Percentiles rank a stretch among this genome's conserved stretches.
These are phyloP conservation scores for Steromphala cineraria DNA, from an alignment of 2,888 invertebrate species.

Conservation along the genomic window DNA sequence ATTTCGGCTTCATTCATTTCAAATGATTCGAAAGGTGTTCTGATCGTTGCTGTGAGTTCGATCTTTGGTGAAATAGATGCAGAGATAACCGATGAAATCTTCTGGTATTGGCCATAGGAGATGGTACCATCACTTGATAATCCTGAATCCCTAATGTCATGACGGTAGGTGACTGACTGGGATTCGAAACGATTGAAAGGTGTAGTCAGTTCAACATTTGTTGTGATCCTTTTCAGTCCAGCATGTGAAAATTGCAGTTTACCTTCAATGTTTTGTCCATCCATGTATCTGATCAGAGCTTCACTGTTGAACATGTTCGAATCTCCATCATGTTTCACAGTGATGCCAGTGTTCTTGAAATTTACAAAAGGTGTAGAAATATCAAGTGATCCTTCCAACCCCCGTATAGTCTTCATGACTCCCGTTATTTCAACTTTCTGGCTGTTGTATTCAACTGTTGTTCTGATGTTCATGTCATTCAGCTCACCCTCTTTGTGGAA, in stretches of 20 bases:
- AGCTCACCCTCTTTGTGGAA: neutral
- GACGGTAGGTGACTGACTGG: neutral
- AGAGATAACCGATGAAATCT: neutral
- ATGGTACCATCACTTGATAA: neutral
- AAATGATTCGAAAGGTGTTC: slow-evolving; percentile 45
- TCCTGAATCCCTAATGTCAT: neutral
- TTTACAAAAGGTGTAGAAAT: slow-evolving; percentile 17
- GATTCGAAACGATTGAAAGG: slow-evolving; percentile 27
- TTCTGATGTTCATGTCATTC: neutral
- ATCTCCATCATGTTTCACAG: slow-evolving; percentile 35
- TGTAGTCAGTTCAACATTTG: slow-evolving; percentile 33
- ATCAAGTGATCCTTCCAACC: slow-evolving; percentile 21
- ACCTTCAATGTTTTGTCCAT: slow-evolving; percentile 16
- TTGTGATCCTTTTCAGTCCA: slow-evolving; percentile 26
- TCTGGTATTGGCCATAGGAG: neutral
- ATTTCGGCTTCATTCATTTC: slow-evolving; percentile 42
- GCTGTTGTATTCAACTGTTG: neutral
- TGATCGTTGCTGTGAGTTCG: neutral
- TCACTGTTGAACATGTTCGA: slow-evolving; percentile 28
- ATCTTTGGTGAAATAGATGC: neutral
- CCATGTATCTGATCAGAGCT: slow-evolving; percentile 24
- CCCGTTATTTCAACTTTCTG: neutral
- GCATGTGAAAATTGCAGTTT: slow-evolving; percentile 34
- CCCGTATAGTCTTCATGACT: neutral
- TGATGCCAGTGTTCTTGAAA: slow-evolving; percentile 24